These are phyloP conservation scores for Benthosema pterotum DNA, from an alignment of 2,797 vertebrate genomes.

Conservation along the genomic window DNA sequence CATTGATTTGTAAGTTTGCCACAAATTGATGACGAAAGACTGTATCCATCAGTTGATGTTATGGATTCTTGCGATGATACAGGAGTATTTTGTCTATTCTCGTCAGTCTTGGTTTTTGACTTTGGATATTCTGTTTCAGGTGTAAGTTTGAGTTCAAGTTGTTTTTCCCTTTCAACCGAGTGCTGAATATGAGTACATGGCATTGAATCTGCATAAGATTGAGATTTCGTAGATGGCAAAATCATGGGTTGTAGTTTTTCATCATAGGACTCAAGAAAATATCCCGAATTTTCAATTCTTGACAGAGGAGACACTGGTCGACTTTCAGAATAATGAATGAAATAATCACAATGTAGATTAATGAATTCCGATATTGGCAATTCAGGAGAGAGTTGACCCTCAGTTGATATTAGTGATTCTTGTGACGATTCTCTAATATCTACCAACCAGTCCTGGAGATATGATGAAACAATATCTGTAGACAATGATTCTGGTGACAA, in stretches of 20 bases:
- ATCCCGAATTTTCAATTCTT: too few relatives aligned
- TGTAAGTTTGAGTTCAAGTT: background rate
- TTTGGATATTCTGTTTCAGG: background rate
- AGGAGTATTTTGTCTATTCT: conserved; percentile 34
- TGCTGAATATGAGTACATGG: background rate
- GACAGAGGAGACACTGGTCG: background rate
- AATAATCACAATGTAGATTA: background rate
- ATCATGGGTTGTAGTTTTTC: too few relatives aligned
- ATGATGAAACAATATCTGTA: background rate
- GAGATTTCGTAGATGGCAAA: background rate
- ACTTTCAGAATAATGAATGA: conserved; percentile 4
- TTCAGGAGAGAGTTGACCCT: background rate
- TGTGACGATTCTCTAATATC: background rate
- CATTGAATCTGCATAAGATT: background rate
- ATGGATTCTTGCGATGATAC: conserved; percentile 7
- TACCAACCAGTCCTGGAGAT: background rate
- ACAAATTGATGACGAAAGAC: too few relatives aligned
- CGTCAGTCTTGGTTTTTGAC: background rate
- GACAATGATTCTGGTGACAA: conserved; percentile 4
- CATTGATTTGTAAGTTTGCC: too few relatives aligned
- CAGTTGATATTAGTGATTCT: conserved; percentile 9
- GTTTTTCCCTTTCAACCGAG: background rate
- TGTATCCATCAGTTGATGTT: background rate
- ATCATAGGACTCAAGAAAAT: too few relatives aligned
- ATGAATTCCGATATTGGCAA: background rate